phyloP scores from a whole-genome alignment of 1,140 invertebrate species.

The Solenopsis invicta region DNA sequence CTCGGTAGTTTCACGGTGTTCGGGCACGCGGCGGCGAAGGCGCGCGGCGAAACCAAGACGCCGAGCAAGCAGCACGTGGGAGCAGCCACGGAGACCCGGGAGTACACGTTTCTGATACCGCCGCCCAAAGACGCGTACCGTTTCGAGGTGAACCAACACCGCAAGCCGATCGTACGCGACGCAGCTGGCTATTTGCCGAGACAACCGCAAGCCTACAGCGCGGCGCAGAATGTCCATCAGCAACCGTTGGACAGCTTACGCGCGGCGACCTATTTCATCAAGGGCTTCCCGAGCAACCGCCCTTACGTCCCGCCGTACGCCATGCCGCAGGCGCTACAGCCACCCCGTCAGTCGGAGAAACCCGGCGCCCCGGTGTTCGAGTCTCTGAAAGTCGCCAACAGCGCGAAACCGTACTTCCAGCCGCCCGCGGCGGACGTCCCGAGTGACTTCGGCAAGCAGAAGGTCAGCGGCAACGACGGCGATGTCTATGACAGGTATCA shows the following conservation, averaged over 20 bases:
- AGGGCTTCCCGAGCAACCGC: conserved; percentile 76
- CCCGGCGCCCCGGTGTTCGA: conserved; percentile 72
- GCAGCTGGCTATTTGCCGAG: conserved; percentile 71
- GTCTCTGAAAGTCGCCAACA: conserved; percentile 76
- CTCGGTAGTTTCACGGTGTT: conserved; percentile 86
- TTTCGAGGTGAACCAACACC: conserved; percentile 80
- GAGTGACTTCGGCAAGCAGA: conserved; percentile 69
- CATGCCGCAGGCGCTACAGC: conserved; percentile 71
- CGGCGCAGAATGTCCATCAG: conserved; percentile 47
- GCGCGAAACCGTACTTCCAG: conserved; percentile 78
- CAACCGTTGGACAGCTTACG: conserved; percentile 75
- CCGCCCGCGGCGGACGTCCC: conserved; percentile 63
- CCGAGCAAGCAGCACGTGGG: conserved; percentile 75
- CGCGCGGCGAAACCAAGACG: conserved; percentile 72
- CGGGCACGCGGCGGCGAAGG: conserved; percentile 83
- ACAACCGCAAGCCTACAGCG: conserved; percentile 70
- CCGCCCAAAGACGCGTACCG: conserved; percentile 81
- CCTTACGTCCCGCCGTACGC: conserved; percentile 71
- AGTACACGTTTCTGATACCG: conserved; percentile 84
- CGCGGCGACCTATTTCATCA: conserved; percentile 79
- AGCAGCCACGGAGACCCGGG: conserved; percentile 77
- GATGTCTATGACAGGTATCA: conserved; percentile 68
- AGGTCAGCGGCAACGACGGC: conserved; percentile 67
- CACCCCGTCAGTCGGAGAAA: conserved; percentile 71
- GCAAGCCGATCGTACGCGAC: conserved; percentile 79